phyloP scores from a whole-genome alignment of 2,113 vertebrate species.

The Hystrix cristata region DNA sequence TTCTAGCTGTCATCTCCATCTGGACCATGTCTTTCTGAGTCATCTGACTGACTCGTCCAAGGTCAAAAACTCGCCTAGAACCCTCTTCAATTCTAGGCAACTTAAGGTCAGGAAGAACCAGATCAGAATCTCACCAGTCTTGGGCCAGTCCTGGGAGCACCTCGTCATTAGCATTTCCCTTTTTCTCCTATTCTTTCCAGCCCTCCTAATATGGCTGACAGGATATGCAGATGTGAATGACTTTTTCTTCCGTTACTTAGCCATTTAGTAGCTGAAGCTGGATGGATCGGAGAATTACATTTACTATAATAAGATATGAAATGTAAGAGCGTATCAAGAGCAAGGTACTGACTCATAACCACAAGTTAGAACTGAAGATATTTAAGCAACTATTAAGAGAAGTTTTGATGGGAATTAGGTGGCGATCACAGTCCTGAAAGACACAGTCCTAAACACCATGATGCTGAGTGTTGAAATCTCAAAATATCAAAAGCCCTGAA shows the following conservation, averaged over 20 bases:
- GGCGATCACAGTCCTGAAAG: neutral
- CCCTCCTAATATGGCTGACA: neutral
- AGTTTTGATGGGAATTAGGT: neutral
- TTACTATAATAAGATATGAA: conserved; percentile 2
- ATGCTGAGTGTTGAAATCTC: neutral
- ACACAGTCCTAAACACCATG: neutral
- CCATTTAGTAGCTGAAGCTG: neutral
- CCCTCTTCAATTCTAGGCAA: neutral
- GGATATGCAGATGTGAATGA: neutral
- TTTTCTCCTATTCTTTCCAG: neutral
- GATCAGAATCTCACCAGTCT: neutral
- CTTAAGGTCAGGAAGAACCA: neutral
- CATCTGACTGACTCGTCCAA: neutral
- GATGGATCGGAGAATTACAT: conserved; percentile 32
- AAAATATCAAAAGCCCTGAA: neutral
- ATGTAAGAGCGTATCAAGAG: neutral
- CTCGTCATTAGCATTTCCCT: neutral
- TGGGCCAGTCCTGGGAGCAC: neutral
- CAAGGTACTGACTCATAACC: neutral
- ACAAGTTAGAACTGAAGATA: conserved; percentile 54
- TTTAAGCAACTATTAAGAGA: neutral
- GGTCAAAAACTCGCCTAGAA: conserved; percentile 11
- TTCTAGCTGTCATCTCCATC: neutral
- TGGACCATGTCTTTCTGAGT: neutral
- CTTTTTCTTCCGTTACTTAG: neutral